Evolutionary conservation across 2,113 vertebrate species (phyloP), one percentile per base, ranked within the genome.

Genomic region (Colaptes auratus): DNA sequence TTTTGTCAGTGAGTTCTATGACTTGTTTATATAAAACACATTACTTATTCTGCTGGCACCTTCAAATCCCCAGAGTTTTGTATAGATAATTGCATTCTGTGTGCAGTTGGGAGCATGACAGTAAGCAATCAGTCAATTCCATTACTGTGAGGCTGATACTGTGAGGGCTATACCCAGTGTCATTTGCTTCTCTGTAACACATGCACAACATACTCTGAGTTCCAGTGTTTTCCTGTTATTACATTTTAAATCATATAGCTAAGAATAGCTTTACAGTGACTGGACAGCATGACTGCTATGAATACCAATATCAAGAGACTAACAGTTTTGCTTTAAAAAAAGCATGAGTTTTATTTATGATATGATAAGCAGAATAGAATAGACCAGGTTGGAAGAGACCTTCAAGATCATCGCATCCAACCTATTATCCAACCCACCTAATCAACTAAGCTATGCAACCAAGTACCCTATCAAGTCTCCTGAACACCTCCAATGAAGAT

Each of bases 181-280:
- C 42, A 92, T 90, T 95, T 92, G 7, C 61, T 95, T 90, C 92
- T 81, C 89, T 91, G 35, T 71, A 89, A 95, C 83, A 66, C 31
- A 79, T 58, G 50, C 61, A 88, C 55, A 88, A 30, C 61, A 53
- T 24, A 64, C 39, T 91, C 63, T 12, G 60, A 84, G 25, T 88
- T 65, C 58, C 88, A 77, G 61, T 67, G 53, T 85, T 96, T 95
- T 94, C 44, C 25, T 95, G 83, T 86, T 95, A 86, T 79, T 97
- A 60, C 33, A 66, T 91, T 97, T 97, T 96, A 97, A 97, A 93
- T 97, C 61, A 95, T 53, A 55, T 25, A 72, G 19, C 42, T 94
- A 82, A 91, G 16, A 33, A 73, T 80, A 90, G 66, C 21, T 89
- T 96, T 92, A 92, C 33, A 74, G 76, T 58, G 25, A 87, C 58